phyloP scores from a whole-genome alignment of 2,888 invertebrate genomes.

The Caenorhabditis japonica region DNA sequence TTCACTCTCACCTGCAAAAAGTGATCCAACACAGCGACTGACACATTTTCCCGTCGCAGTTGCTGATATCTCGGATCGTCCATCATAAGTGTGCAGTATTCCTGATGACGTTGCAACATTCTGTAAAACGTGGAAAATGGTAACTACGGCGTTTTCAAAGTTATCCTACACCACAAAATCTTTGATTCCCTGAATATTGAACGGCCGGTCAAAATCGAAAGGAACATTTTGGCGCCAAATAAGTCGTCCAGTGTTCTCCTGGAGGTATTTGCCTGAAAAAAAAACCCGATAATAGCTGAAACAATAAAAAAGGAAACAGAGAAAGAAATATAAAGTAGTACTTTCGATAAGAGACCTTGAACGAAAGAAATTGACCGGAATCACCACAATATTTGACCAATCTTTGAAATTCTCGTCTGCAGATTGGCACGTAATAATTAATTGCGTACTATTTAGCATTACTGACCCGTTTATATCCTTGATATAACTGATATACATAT shows the following conservation, averaged over 20 bases:
- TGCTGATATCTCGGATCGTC: conserved; percentile 57
- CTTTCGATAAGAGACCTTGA: conserved; percentile 16
- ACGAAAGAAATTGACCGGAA: not conserved
- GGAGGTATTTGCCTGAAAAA: conserved; percentile 49
- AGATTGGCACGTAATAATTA: too few species aligned
- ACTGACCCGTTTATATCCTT: too few species aligned
- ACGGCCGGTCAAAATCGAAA: conserved; percentile 65
- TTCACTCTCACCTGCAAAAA: conserved; percentile 75
- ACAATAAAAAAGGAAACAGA: not conserved
- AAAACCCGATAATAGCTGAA: conserved; percentile 14
- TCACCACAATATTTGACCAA: conserved; percentile 18
- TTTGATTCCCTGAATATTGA: conserved; percentile 66
- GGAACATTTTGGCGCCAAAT: conserved; percentile 68
- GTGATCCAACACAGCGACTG: conserved; percentile 72
- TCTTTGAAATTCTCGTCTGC: conserved; percentile 37
- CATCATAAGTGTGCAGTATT: conserved; percentile 65
- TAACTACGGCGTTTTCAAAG: too few species aligned
- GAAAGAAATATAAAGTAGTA: too few species aligned
- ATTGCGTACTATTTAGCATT: too few species aligned
- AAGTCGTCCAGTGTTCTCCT: conserved; percentile 58
- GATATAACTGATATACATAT: too few species aligned
- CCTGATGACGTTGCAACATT: conserved; percentile 69
- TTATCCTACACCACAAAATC: conserved; percentile 59
- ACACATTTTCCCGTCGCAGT: conserved; percentile 46
- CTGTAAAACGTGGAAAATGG: too few species aligned